Evolutionary conservation across 2,888 invertebrate genomes (phyloP).

Genomic region (Ichneumon xanthorius): DNA sequence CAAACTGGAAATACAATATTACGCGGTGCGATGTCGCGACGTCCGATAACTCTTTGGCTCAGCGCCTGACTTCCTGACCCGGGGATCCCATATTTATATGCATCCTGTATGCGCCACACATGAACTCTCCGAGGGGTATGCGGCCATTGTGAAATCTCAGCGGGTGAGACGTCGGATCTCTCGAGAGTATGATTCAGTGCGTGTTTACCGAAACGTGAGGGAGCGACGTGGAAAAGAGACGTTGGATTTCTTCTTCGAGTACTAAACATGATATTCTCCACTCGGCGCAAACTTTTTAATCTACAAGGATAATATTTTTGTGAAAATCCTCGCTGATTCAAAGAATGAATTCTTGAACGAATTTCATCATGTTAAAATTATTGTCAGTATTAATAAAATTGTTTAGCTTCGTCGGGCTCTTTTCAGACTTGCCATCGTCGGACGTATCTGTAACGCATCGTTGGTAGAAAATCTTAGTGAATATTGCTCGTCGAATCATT

Average conservation of each 20-base stretch:
- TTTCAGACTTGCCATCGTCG: too few species aligned
- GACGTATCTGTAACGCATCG: too few species aligned
- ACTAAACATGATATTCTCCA: conserved; percentile 3
- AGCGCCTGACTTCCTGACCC: conserved; percentile 54
- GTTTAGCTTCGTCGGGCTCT: not conserved
- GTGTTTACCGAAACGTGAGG: conserved; percentile 46
- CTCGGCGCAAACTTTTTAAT: not conserved
- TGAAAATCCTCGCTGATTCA: not conserved
- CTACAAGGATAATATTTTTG: not conserved
- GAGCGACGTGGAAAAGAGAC: conserved; percentile 5
- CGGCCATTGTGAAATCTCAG: conserved; percentile 52
- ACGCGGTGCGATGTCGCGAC: conserved; percentile 49
- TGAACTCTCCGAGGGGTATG: conserved; percentile 15
- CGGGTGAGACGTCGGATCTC: conserved; percentile 52
- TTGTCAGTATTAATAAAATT: not conserved
- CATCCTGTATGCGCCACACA: conserved; percentile 41
- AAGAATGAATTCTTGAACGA: not conserved
- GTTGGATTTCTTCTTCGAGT: conserved; percentile 8
- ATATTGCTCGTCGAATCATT: too few species aligned
- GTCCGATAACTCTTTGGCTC: conserved; percentile 65
- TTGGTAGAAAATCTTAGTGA: too few species aligned
- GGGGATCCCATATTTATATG: conserved; percentile 62
- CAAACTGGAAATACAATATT: conserved; percentile 46
- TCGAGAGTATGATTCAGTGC: conserved; percentile 60
- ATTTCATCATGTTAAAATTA: not conserved